Conservation (phyloP, 1,140 invertebrate species). For the Chionoecetes opilio region DNA sequence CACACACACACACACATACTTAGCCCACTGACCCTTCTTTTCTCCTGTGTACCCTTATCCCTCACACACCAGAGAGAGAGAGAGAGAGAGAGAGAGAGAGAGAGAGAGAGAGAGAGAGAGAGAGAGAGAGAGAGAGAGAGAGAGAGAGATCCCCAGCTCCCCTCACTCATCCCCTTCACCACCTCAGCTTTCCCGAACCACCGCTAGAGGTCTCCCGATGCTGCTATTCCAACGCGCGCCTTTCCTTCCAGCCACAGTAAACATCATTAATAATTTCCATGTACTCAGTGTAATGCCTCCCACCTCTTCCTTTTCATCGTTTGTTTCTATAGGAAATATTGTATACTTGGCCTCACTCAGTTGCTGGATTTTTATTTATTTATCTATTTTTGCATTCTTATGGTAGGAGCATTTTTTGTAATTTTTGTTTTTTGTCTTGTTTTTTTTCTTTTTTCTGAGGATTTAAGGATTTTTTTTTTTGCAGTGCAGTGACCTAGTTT, state of each 20-base stretch:
- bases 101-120: slow-evolving; percentile 6
- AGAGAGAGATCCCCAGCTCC: background rate
- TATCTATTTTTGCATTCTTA: no score
- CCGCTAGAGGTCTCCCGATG: background rate
- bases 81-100: slow-evolving; percentile 25
- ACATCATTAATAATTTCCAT: slow-evolving; percentile 16
- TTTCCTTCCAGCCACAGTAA: slow-evolving; percentile 1
- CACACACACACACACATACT: slow-evolving; percentile 49
- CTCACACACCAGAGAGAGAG: background rate
- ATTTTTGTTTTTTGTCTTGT: no score
- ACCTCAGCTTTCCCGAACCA: background rate
- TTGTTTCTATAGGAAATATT: slow-evolving; percentile 41
- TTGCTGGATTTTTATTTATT: no score
- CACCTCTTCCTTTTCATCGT: slow-evolving; percentile 32
- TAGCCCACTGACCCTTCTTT: background rate
- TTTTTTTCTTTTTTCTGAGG: no score
- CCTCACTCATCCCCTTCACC: background rate
- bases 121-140: background rate
- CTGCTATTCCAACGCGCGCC: background rate
- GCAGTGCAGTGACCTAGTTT: no score
- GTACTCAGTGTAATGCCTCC: slow-evolving; percentile 2
- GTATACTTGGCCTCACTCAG: background rate
- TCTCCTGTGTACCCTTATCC: background rate
- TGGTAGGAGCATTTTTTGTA: no score
- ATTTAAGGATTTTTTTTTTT: no score